Conservation (phyloP, 2,113 vertebrate genomes). For the Oreotrochilus melanogaster region DNA sequence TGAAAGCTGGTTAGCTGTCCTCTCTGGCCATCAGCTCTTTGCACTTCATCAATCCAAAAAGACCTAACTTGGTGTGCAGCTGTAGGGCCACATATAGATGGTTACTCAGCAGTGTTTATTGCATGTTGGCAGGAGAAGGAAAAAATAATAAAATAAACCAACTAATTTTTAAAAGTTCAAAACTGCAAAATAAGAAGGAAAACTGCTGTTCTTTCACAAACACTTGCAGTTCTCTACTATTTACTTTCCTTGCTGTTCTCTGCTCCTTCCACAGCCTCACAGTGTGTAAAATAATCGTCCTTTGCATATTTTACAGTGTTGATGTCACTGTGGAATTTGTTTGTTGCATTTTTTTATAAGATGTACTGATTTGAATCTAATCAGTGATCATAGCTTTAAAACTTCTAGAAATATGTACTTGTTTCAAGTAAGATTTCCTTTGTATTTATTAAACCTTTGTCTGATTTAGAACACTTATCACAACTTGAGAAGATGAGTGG, state of each 20-base stretch:
- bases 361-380: not conserved
- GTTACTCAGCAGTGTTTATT: not conserved
- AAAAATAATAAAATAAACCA: not conserved
- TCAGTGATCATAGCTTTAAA: not conserved
- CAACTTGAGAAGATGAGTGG: not conserved
- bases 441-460: not conserved
- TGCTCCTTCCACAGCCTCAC: not conserved
- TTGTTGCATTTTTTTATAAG: not conserved
- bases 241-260: not conserved
- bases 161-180: not conserved
- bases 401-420: not conserved
- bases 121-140: not conserved
- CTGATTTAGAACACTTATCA: not conserved
- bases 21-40: not conserved
- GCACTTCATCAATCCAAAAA: not conserved
- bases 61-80: not conserved
- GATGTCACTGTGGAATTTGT: not conserved
- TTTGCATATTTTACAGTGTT: not conserved
- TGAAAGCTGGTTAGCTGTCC: fast-evolving
- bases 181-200: not conserved
- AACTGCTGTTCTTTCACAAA: not conserved
- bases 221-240: not conserved
- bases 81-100: not conserved
- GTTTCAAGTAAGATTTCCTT: not conserved
- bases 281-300: not conserved